Evolutionary conservation across 2,888 invertebrate species (phyloP).

Genomic region (Dynastes hyllus): DNA sequence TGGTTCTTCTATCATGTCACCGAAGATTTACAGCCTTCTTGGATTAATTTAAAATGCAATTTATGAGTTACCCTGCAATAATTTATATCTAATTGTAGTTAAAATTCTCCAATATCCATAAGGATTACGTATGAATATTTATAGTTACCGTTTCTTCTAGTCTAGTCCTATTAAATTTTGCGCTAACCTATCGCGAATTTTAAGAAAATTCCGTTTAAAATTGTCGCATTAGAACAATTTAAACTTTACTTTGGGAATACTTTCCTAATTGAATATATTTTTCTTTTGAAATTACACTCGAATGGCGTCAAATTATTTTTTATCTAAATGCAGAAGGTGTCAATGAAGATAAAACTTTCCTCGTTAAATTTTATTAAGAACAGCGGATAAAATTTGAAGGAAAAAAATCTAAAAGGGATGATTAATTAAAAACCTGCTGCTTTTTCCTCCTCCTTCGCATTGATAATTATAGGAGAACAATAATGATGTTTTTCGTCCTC

Average conservation of each 20-base stretch:
- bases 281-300: background rate
- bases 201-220: background rate
- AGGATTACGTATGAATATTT: slow-evolving; percentile 10
- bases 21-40: slow-evolving; percentile 14
- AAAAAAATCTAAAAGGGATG: background rate
- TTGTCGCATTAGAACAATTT: background rate
- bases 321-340: slow-evolving; percentile 24
- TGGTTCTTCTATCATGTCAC: slow-evolving; percentile 9
- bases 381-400: slow-evolving; percentile 6
- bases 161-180: background rate
- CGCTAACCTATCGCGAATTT: background rate
- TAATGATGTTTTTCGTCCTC: slow-evolving; percentile 7
- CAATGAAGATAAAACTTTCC: slow-evolving; percentile 31
- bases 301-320: slow-evolving; percentile 5
- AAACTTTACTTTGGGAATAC: background rate
- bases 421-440: slow-evolving; percentile 34
- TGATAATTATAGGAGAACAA: slow-evolving; percentile 34
- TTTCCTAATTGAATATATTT: slow-evolving; percentile 4
- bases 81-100: slow-evolving; percentile 24
- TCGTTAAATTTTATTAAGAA: slow-evolving; percentile 43
- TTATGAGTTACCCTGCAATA: slow-evolving; percentile 17
- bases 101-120: background rate
- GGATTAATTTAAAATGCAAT: slow-evolving; percentile 19
- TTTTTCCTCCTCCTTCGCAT: background rate
- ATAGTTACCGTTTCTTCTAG: background rate